phyloP scores from a whole-genome alignment of 1,140 invertebrate genomes.

The Reticulitermes speratus region DNA sequence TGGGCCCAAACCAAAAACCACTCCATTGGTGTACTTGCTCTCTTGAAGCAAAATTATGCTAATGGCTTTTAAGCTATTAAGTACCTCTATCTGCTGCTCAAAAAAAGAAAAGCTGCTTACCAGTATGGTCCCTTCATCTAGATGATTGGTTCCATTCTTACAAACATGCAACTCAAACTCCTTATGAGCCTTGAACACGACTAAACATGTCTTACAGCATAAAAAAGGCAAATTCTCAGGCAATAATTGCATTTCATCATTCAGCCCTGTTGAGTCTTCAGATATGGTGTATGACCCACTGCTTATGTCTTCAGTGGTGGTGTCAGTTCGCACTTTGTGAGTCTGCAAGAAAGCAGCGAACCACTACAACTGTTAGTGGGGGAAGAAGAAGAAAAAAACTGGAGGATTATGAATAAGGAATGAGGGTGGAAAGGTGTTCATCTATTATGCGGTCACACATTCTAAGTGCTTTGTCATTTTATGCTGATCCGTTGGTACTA shows the following conservation, averaged over 20 bases:
- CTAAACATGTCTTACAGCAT: constrained; percentile 36
- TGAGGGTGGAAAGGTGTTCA: no score
- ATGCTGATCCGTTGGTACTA: not conserved
- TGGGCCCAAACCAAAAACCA: no score
- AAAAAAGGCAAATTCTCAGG: constrained; percentile 35
- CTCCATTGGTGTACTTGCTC: no score
- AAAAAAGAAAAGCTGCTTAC: not conserved
- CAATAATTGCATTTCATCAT: not conserved
- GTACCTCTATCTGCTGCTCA: no score
- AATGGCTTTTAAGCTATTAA: no score
- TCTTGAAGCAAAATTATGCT: no score
- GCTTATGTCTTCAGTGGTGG: not conserved
- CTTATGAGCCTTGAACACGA: constrained; percentile 34
- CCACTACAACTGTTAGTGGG: not conserved
- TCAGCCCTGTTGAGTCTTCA: not conserved
- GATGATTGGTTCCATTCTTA: constrained; percentile 23
- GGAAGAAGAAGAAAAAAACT: no score
- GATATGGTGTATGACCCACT: no score
- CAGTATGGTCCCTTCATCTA: not conserved
- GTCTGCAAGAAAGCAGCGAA: not conserved
- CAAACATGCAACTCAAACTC: constrained; percentile 36
- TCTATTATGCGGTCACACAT: no score
- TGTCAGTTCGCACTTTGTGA: not conserved
- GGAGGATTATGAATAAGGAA: not conserved
- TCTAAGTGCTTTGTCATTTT: no score